Conservation (phyloP, 2,113 vertebrate species). For the Aramus guarauna region DNA sequence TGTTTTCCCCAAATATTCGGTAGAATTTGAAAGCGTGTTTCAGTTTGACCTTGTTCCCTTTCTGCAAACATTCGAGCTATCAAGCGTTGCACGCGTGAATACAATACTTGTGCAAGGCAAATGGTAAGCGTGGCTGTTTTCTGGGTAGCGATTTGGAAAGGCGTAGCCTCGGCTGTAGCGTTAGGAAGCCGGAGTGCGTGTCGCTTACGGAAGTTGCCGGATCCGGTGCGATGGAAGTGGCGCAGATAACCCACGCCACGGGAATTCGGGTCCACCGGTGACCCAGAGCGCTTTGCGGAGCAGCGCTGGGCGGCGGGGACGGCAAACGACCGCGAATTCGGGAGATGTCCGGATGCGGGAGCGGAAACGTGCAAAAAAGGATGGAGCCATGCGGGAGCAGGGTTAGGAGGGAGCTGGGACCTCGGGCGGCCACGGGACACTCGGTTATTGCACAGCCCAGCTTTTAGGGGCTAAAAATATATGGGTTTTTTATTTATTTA, state of each 20-base stretch:
- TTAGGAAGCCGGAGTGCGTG: accelerated
- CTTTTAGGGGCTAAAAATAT: neutral
- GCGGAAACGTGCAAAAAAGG: accelerated
- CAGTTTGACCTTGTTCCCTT: neutral
- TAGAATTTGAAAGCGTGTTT: neutral
- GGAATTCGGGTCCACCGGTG: neutral
- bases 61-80: neutral
- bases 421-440: too few relatives aligned
- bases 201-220: neutral
- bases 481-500: too few relatives aligned
- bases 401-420: neutral
- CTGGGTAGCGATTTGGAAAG: neutral
- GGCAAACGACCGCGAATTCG: neutral
- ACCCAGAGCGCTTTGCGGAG: neutral
- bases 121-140: neutral
- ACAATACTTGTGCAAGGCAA: neutral
- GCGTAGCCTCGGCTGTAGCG: accelerated
- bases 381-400: neutral
- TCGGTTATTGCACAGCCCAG: neutral
- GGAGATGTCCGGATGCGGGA: neutral
- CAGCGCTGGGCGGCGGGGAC: neutral
- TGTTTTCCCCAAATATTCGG: neutral
- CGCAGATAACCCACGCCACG: accelerated
- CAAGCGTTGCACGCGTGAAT: accelerated
- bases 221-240: neutral